Base-by-base conservation (phyloP, 2,113 vertebrate genomes). In the Apteryx owenii region DNA sequence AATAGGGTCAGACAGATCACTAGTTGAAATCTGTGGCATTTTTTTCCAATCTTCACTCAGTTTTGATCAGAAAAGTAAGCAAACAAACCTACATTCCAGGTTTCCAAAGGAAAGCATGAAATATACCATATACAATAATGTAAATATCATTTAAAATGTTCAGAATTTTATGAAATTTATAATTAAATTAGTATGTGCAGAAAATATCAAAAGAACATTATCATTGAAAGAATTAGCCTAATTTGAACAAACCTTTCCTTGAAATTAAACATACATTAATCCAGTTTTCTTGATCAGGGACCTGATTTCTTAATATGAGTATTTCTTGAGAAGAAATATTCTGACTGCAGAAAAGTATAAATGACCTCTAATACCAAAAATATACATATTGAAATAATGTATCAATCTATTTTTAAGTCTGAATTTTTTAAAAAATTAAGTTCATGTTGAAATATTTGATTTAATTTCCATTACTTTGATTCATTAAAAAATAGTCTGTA, bases 401-500 rank as follows among this genome's bases (percentile, higher is more conserved):
- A 53, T 44, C 25, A 54, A 22, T 56, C 8, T 80, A 33, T 90
- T 85, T 78, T 95, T 51, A 61, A 72, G 25, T 48, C 0, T 54
- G 21, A 12, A 21, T 23, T 89, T 38, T 51, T 84, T 31, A 8
- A 90, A 70, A n/a, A 71, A 56, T 60, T 83, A 40, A 58, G 11
- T 62, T 89, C 5, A 29, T 48, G 10, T 72, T 70, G 79, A 93
- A 96, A 68, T 87, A 81, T 70, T 88, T 53, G 50, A 75, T 79
- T 87, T 36, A 6, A 65, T 51, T 75, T 86, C 48, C 4, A 50
- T 85, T 93, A 42, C 95, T 90, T 94, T 96, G 88, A 70, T 92
- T 95, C 89, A 54, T 96, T 81, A 85, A 90, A 85, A 92, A 88
- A 66, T 92, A 87, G 64, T n/a, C 25, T 81, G 29, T 42, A 20